Evolutionary conservation across 2,888 invertebrate genomes (phyloP), one percentile per base, ranked within the genome.

Genomic region (Euclidia mi): DNA sequence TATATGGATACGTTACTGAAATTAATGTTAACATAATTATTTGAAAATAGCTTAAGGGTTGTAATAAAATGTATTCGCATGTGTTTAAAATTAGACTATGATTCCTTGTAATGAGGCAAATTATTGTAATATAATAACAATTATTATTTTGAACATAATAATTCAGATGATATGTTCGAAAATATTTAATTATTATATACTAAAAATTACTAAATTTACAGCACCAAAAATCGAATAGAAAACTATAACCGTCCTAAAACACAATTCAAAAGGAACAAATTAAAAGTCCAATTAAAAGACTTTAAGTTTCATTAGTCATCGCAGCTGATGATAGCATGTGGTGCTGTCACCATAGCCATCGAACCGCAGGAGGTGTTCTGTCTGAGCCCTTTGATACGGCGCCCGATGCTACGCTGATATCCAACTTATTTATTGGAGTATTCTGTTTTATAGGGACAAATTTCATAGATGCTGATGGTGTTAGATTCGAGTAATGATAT

Each of bases 271-370:
- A 57, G 15, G 41, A 75, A 72, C 55, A 64, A 71, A 63, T 71
- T 71, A 67, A 72, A 67, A 69, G 56, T 63, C 20, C 50, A 76
- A 70, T 70, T 71, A 68, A 66, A 63, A 68, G 56, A 42, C 57
- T 64, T 68, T 65, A 60, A 68, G 65, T 67, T 68, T 56, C 71
- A 78, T 77, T 67, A 76, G 63, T 71, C 71, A 71, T 68, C 55
- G 60, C 17, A 31, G 66, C 71, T 70, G 71, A 56, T 74, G 68
- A 74, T 74, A 57, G 62, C 71, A 70, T 74, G 70, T 68, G 58
- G 43, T 58, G 65, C 82, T 84, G 84, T 84, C 84, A 84, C 83
- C 83, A 80, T 68, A 71, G 48, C 71, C 60, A 53, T 56, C 37
- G 65, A 64, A 56, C 84, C 74, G 84, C 84, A 76, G 84, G 84